Evolutionary conservation across 2,888 invertebrate genomes (phyloP), one percentile per base, ranked within the genome.

Genomic region (Dendrolimus pini): DNA sequence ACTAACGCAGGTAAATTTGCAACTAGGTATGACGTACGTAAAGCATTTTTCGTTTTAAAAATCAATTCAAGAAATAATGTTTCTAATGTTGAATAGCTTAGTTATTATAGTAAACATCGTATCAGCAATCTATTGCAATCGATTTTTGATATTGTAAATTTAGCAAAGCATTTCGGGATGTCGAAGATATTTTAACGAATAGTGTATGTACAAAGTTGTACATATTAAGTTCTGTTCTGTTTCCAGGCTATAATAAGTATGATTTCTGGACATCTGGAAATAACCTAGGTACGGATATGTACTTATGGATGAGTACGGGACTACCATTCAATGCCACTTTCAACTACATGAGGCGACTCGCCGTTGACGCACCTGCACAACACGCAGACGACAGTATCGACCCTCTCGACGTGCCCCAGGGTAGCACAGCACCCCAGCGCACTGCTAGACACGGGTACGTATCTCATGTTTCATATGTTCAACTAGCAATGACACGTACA

Each of bases 211-310:
- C 30, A 30, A 30, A 30, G 6, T 3, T 30, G 6, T 30, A 30
- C 30, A 30, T 30, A 30, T 30, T 30, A 30, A 30, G 30, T 30
- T 30, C 30, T 30, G 30, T 30, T 30, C 12, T 47, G 7, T 12
- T 47, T 47, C 41, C 80, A 93, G 93, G 93, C 7, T 96, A 95
- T 81, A 94, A 94, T 67, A 95, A 95, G 76, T 95, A 94, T 72
- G 96, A 96, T 78, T 96, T 96, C 83, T 97, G 96, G 96, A 96
- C 96, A 72, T 96, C 96, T 60, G 96, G 96, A 62, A 97, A 97
- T 84, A 94, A 95, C 70, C 89, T 97, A 60, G 96, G 96, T 52
- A 96, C 96, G 13, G 95, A 96, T 74, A 96, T 96, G 95, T 95
- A 95, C 83, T 89, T 96, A 60, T 97, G 96, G 96, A 96, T 96